Evolutionary conservation across 2,888 invertebrate species (phyloP), one percentile per base, ranked within the genome.

Genomic region (Xylophagus ater): DNA sequence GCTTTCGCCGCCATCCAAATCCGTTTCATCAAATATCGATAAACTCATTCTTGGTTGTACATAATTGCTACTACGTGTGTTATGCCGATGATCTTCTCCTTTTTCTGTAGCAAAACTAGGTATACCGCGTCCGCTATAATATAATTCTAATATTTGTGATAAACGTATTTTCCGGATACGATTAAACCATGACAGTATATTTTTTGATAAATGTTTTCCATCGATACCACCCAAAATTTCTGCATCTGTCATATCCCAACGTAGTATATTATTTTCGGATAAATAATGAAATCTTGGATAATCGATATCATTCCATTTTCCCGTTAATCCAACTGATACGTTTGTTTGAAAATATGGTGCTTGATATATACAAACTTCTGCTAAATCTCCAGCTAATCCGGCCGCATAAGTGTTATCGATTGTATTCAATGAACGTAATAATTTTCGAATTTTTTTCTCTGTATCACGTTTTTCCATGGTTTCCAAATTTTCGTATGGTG

Each of bases 181-280:
- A 37, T 65, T 60, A 4, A 68, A 53, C 76, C 76, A 77, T 21
- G 55, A 56, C 10, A 67, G 60, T 12, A 74, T 53, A 50, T 71
- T 60, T 25, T 61, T 65, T 0, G 74, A 66, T 41, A 77, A 55
- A 42, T 39, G 32, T 17, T 51, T 62, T 74, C 80, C 80, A 55
- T 81, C 81, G 32, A 81, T 68, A 21, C 76, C 78, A 24, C 74
- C 79, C 24, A 81, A 56, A 37, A 81, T 70, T 59, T 81, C 79
- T 15, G 79, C 73, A 51, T 77, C 73, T 5, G 79, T 80, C 49
- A 76, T 67, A 47, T 80, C 77, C 70, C 76, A 78, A 60, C 26
- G 56, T 9, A 40, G 33, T 19, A 18, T 21, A 56, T 68, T 64
- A 40, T 61, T 60, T 6, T 69, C 66, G 15, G 69, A 58, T 26